Evolutionary conservation across 2,113 vertebrate species (phyloP).

Genomic region (Symphodus melops): DNA sequence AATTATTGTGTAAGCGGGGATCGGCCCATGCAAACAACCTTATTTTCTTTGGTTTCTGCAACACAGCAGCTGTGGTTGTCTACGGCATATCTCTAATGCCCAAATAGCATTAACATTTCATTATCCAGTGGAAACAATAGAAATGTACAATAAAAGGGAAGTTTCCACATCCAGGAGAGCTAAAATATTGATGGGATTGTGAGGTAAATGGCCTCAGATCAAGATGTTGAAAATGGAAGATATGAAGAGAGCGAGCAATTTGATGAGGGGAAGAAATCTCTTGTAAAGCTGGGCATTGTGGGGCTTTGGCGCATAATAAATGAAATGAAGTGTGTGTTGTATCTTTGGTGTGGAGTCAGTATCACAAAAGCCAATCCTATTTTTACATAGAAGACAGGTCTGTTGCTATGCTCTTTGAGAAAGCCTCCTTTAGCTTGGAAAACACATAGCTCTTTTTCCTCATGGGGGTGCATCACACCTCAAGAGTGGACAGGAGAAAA

Average conservation of each 20-base stretch:
- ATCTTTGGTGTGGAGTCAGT: constrained; percentile 71
- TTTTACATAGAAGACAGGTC: constrained; percentile 83
- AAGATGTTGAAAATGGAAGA: constrained; percentile 59
- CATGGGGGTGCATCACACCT: constrained; percentile 71
- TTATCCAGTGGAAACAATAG: constrained; percentile 72
- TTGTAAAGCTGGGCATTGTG: constrained; percentile 80
- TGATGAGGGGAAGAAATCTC: constrained; percentile 69
- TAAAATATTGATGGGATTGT: constrained; percentile 82
- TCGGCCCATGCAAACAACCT: not conserved
- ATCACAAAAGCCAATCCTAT: constrained; percentile 82
- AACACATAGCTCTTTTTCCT: constrained; percentile 36
- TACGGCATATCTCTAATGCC: constrained; percentile 46
- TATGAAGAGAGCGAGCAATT: constrained; percentile 52
- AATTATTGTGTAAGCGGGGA: not conserved
- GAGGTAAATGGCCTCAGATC: constrained; percentile 74
- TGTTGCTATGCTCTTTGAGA: constrained; percentile 85
- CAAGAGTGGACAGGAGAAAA: constrained; percentile 56
- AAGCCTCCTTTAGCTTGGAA: constrained; percentile 66
- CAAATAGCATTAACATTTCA: constrained; percentile 81
- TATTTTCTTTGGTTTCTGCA: not conserved
- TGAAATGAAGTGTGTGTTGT: constrained; percentile 81
- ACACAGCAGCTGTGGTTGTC: constrained; percentile 46
- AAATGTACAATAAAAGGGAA: constrained; percentile 64
- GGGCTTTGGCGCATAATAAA: constrained; percentile 82
- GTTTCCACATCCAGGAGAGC: constrained; percentile 51